Conservation (phyloP, 30 jellyfish, hydroid and myxozoan species). For the Aurelia sp. region DNA sequence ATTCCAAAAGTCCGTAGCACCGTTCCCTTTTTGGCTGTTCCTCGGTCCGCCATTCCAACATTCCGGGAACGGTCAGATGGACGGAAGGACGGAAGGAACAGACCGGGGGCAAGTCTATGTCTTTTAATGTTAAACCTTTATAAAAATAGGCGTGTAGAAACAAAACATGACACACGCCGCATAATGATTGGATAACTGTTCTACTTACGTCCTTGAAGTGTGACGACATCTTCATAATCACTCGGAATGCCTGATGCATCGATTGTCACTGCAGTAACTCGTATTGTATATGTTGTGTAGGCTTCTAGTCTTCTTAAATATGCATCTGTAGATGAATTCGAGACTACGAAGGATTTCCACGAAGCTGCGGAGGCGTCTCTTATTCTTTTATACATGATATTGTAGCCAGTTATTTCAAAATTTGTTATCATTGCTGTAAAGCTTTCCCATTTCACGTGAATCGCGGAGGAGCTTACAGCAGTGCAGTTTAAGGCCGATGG, state of each 20-base stretch:
- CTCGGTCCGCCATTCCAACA: too few relatives aligned
- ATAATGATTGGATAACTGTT: too few relatives aligned
- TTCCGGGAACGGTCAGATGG: too few relatives aligned
- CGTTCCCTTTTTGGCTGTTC: too few relatives aligned
- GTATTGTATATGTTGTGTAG: conserved; percentile 40
- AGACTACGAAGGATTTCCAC: conserved; percentile 37
- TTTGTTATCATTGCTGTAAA: conserved; percentile 9
- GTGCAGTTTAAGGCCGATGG: conserved; percentile 30
- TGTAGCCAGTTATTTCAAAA: conserved; percentile 35
- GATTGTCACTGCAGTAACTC: conserved; percentile 56
- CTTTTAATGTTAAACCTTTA: too few relatives aligned
- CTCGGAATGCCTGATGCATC: conserved; percentile 58
- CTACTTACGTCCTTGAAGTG: conserved; percentile 74
- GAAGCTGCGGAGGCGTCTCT: conserved; percentile 28
- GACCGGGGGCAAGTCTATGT: too few relatives aligned
- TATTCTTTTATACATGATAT: conserved; percentile 39
- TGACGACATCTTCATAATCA: conserved; percentile 27
- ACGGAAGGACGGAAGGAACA: too few relatives aligned
- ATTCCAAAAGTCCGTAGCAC: too few relatives aligned
- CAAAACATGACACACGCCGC: too few relatives aligned
- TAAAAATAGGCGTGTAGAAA: too few relatives aligned
- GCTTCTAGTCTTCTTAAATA: conserved; percentile 36
- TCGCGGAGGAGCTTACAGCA: conserved; percentile 29
- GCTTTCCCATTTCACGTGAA: conserved; percentile 27
- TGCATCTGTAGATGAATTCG: conserved; percentile 8